Conservation (phyloP, 2,888 invertebrate species). For the Reticulitermes lucifugus region DNA sequence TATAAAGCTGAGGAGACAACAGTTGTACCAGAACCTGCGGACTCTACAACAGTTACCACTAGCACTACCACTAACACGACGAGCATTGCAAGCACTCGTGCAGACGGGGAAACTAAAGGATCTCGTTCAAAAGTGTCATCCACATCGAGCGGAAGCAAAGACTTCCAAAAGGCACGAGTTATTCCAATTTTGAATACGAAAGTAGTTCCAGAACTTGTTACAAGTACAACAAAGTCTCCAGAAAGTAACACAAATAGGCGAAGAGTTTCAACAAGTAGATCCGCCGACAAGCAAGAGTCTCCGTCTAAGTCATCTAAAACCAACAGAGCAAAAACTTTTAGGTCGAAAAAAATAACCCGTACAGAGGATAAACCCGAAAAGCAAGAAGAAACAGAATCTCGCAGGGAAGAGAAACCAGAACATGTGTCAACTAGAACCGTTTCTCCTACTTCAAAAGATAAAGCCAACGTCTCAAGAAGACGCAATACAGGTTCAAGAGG, state of each 20-base stretch:
- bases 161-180: neutral
- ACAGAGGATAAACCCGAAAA: neutral
- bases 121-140: neutral
- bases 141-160: neutral
- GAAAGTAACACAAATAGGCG: neutral
- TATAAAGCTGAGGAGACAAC: conserved; percentile 12
- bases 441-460: neutral
- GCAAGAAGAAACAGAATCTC: neutral
- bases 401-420: neutral
- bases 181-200: conserved; percentile 3
- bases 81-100: neutral
- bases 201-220: conserved; percentile 21
- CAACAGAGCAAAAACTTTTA: neutral
- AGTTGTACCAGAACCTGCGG: neutral
- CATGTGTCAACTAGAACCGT: neutral
- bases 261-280: neutral
- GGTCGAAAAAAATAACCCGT: neutral
- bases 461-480: neutral
- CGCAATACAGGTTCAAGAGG: neutral
- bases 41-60: neutral
- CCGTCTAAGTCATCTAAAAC: neutral
- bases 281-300: neutral
- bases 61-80: neutral
- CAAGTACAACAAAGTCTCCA: conserved; percentile 4
- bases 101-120: neutral